These are phyloP conservation scores for Mobula hypostoma DNA, from an alignment of 2,113 vertebrate species.

Conservation along the genomic window DNA sequence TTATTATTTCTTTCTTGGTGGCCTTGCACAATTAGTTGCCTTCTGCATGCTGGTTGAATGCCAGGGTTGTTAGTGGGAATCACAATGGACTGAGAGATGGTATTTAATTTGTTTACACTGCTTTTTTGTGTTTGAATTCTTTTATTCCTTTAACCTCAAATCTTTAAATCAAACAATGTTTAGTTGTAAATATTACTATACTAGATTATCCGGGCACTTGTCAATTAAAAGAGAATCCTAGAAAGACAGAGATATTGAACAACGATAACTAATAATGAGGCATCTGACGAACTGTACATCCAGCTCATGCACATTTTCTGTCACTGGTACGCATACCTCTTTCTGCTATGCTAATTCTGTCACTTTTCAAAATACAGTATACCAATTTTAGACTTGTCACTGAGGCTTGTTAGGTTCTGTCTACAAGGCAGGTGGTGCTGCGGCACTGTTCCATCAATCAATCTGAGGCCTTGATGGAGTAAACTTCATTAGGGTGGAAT, in stretches of 20 bases:
- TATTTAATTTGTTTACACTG: constrained; percentile 17
- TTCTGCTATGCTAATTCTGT: background rate
- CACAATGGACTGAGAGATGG: background rate
- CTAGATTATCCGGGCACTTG: background rate
- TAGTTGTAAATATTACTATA: background rate
- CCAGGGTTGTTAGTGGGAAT: background rate
- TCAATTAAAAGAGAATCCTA: background rate
- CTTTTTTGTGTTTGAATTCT: background rate
- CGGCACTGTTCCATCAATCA: background rate
- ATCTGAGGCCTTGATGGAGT: background rate
- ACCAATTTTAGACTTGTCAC: background rate
- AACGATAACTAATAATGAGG: background rate
- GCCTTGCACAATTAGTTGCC: no score
- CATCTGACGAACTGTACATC: background rate
- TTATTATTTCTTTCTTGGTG: no score
- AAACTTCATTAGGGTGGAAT: background rate
- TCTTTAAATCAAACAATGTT: background rate
- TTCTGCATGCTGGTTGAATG: no score
- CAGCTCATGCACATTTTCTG: background rate
- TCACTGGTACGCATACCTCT: background rate
- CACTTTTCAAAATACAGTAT: background rate
- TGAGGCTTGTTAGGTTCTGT: background rate
- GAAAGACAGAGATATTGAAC: background rate
- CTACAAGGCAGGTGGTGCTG: background rate
- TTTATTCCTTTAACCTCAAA: background rate